These are phyloP conservation scores for Oreochromis tanganicae DNA, from an alignment of 2,113 vertebrate genomes.

Conservation along the genomic window DNA sequence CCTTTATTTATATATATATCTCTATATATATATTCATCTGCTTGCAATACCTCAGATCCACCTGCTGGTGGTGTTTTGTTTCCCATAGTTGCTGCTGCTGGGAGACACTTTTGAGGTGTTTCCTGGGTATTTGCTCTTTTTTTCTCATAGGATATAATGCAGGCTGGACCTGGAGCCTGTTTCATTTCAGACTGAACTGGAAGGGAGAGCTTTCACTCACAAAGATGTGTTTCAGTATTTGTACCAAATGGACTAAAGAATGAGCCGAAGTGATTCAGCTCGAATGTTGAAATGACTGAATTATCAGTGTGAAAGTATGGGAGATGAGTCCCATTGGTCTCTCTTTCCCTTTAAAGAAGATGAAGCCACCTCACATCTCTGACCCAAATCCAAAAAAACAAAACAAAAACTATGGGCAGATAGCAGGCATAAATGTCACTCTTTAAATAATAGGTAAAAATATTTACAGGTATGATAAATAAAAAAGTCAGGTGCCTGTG, in stretches of 20 bases:
- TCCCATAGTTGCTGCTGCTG: slow-evolving; percentile 28
- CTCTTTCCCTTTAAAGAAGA: background rate
- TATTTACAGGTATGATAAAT: background rate
- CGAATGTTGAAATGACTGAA: background rate
- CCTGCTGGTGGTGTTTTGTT: slow-evolving; percentile 35
- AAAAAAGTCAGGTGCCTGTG: background rate
- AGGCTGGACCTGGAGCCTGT: background rate
- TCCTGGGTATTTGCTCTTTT: background rate
- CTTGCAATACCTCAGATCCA: slow-evolving; percentile 72
- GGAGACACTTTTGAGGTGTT: background rate
- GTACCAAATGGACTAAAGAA: slow-evolving; percentile 6
- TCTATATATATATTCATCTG: slow-evolving; percentile 58
- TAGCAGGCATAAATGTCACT: background rate
- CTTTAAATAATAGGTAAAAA: background rate
- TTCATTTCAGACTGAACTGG: background rate
- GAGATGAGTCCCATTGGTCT: background rate
- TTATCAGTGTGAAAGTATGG: background rate
- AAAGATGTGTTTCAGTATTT: slow-evolving; percentile 7
- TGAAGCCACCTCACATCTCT: background rate
- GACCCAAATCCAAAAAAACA: background rate
- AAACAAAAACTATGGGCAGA: background rate
- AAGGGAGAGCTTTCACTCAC: background rate
- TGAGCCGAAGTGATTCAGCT: background rate
- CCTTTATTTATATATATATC: slow-evolving; percentile 65
- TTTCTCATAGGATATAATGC: background rate